phyloP scores from a whole-genome alignment of 2,888 invertebrate genomes.

The Lasioglossum marginatum region DNA sequence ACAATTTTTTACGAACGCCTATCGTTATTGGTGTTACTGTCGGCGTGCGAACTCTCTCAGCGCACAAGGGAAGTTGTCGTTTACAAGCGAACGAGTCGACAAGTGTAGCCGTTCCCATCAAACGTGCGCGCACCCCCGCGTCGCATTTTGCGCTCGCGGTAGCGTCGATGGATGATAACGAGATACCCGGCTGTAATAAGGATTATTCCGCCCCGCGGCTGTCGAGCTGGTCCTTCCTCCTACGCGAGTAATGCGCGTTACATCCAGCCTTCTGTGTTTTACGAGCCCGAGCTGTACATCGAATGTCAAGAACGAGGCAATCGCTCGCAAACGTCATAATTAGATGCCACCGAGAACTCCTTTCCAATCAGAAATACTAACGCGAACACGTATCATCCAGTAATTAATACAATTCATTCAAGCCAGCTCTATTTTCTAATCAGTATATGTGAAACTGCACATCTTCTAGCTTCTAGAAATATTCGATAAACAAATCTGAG shows the following conservation, averaged over 20 bases:
- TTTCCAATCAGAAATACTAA: neutral
- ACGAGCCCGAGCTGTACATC: conserved; percentile 32
- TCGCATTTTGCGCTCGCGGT: conserved; percentile 62
- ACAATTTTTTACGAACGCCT: conserved; percentile 47
- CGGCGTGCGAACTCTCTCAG: conserved; percentile 46
- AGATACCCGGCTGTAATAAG: conserved; percentile 67
- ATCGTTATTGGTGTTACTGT: conserved; percentile 49
- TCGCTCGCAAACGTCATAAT: neutral
- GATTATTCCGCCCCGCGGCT: conserved; percentile 54
- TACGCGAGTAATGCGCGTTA: conserved; percentile 33
- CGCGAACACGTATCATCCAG: neutral
- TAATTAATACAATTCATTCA: neutral
- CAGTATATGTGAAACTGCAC: neutral
- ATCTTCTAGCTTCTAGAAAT: neutral
- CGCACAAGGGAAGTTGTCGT: conserved; percentile 58
- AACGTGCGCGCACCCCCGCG: conserved; percentile 51
- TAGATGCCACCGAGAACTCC: neutral
- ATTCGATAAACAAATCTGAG: neutral
- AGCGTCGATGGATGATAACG: conserved; percentile 66
- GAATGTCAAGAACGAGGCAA: conserved; percentile 13
- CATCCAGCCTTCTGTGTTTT: conserved; percentile 35
- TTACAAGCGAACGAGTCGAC: conserved; percentile 64
- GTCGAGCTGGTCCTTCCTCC: conserved; percentile 45
- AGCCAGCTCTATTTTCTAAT: neutral
- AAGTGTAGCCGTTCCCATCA: conserved; percentile 61